Percentiles rank a stretch among this genome's conserved stretches.
These are phyloP conservation scores for Drosophila eohydei DNA, from an alignment of 2,888 invertebrate genomes.

Conservation along the genomic window DNA sequence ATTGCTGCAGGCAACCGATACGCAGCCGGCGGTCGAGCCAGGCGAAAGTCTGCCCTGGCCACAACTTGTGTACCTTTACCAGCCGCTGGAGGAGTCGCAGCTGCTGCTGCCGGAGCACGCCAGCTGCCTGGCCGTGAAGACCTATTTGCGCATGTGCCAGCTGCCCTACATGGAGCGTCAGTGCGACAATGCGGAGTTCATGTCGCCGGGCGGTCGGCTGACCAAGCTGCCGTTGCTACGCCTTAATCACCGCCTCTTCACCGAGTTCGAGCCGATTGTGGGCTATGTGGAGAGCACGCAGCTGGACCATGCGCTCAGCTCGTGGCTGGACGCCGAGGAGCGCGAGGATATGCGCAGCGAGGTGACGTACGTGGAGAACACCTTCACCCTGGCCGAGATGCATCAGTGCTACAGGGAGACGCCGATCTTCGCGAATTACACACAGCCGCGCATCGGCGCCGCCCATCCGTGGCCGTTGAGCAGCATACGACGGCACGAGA, in stretches of 20 bases:
- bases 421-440: constrained; percentile 91
- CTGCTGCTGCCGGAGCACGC: constrained; percentile 96
- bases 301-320: constrained; percentile 87
- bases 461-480: constrained; percentile 97
- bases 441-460: constrained; percentile 92
- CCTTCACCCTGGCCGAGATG: constrained; percentile 93
- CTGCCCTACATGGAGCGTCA: constrained; percentile 92
- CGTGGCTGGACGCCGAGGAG: constrained; percentile 88
- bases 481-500: constrained; percentile 90
- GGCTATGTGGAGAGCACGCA: constrained; percentile 93
- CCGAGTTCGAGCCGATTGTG: constrained; percentile 95
- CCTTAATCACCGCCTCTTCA: constrained; percentile 91
- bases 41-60: constrained; percentile 87
- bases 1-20: background rate
- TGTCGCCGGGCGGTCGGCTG: constrained; percentile 93
- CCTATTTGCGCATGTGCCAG: constrained; percentile 95
- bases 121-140: constrained; percentile 95
- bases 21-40: background rate
- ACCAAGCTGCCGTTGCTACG: constrained; percentile 93
- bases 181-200: constrained; percentile 95
- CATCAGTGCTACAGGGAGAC: constrained; percentile 94
- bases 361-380: constrained; percentile 93
- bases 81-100: constrained; percentile 95
- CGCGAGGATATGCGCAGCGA: constrained; percentile 95
- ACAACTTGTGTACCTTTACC: constrained; percentile 91